Evolutionary conservation across 2,888 invertebrate species (phyloP).

Genomic region (Pteria penguin): DNA sequence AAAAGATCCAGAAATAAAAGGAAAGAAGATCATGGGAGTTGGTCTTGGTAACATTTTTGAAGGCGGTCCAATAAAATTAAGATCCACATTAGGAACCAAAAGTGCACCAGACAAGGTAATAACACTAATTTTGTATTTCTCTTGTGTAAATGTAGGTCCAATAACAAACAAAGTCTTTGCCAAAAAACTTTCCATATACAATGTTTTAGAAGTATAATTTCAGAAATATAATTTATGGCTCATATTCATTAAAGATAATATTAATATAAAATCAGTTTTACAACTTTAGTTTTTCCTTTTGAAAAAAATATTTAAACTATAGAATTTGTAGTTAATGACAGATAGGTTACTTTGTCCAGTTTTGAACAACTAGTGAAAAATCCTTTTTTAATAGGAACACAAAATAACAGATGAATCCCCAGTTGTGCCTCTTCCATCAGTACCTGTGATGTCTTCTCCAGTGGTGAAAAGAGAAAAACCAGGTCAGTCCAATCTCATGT

Average conservation of each 20-base stretch:
- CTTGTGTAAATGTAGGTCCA: no score
- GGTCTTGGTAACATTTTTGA: constrained; percentile 80
- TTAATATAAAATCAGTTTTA: no score
- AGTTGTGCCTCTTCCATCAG: not conserved
- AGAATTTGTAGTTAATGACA: no score
- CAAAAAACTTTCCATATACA: no score
- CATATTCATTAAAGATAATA: no score
- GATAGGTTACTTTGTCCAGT: no score
- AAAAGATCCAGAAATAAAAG: constrained; percentile 65
- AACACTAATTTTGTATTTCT: no score
- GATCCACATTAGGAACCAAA: constrained; percentile 54
- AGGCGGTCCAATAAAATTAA: constrained; percentile 76
- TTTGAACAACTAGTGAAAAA: not conserved
- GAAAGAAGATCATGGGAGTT: constrained; percentile 79
- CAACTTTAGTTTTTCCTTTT: no score
- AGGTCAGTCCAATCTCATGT: not conserved
- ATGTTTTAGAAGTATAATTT: no score
- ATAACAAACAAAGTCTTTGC: no score
- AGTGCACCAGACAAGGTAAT: constrained; percentile 40
- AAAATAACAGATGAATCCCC: constrained; percentile 11
- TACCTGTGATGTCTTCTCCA: not conserved
- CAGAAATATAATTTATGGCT: no score
- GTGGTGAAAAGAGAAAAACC: constrained; percentile 28
- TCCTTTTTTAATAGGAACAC: not conserved
- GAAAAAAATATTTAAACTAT: no score